Percentiles rank a stretch among this genome's conserved stretches.
Conservation (phyloP, 2,797 vertebrate genomes). For the Sebastes glaucus region DNA sequence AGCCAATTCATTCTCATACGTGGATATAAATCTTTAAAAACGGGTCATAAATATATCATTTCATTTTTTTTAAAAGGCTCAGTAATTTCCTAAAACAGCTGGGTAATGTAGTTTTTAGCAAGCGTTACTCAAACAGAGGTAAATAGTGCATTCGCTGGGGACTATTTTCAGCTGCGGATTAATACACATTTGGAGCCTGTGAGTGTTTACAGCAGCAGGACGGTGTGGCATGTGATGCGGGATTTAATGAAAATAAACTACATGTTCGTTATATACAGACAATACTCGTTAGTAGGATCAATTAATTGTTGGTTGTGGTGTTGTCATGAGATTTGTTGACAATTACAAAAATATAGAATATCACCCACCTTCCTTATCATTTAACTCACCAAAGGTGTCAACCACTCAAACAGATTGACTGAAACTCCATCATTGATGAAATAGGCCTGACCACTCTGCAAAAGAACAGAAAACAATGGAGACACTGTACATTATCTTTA, state of each 20-base stretch:
- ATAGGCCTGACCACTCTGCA: constrained; percentile 92
- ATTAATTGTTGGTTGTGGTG: background rate
- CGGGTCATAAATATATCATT: no score
- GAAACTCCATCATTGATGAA: constrained; percentile 94
- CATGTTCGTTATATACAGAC: no score
- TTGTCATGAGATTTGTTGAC: background rate
- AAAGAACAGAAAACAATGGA: constrained; percentile 20
- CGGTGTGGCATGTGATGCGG: background rate
- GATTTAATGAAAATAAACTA: background rate
- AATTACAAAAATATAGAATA: background rate
- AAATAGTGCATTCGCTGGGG: background rate
- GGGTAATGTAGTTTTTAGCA: background rate
- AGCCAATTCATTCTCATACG: background rate
- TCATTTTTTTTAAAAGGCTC: background rate
- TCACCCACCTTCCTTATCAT: background rate
- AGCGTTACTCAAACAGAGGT: background rate
- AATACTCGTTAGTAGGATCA: background rate
- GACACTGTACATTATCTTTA: background rate
- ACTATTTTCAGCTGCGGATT: background rate
- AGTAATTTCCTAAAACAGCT: background rate
- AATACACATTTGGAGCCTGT: background rate
- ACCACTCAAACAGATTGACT: constrained; percentile 92
- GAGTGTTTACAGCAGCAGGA: background rate
- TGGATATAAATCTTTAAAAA: background rate
- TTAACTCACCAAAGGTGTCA: constrained; percentile 88